These are phyloP conservation scores for Euschistus heros DNA, from an alignment of 1,140 invertebrate species.

Conservation along the genomic window DNA sequence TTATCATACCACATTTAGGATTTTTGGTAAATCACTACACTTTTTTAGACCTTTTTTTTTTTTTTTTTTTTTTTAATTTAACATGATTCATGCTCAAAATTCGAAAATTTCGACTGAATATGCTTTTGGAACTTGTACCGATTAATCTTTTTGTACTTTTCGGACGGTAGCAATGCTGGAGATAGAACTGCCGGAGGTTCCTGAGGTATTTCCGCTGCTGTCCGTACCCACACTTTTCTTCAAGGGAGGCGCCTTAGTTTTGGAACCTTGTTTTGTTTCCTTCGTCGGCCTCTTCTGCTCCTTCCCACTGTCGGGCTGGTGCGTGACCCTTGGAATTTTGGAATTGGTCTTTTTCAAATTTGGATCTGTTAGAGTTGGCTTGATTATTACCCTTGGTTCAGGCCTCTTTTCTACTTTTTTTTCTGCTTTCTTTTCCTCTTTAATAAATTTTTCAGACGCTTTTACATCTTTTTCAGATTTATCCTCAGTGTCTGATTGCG, in stretches of 20 bases:
- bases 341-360: conserved; percentile 34
- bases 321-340: conserved; percentile 37
- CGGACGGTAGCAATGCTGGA: conserved; percentile 15
- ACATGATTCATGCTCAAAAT: too few relatives aligned
- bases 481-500: not conserved
- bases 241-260: conserved; percentile 34
- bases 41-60: too few relatives aligned
- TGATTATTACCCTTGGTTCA: conserved; percentile 41
- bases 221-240: conserved; percentile 18
- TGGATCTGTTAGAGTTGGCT: conserved; percentile 35
- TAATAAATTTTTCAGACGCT: not conserved
- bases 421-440: not conserved
- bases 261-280: conserved; percentile 32
- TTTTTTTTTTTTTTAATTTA: too few relatives aligned
- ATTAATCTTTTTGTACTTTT: conserved; percentile 11
- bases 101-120: too few relatives aligned
- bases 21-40: too few relatives aligned
- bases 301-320: conserved; percentile 23
- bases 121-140: too few relatives aligned
- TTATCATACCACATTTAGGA: too few relatives aligned
- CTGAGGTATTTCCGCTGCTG: not conserved
- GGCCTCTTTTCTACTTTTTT: conserved; percentile 28
- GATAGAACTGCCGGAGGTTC: conserved; percentile 17
- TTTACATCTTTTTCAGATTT: conserved; percentile 5
- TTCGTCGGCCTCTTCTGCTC: conserved; percentile 15